phyloP scores from a whole-genome alignment of 2,797 vertebrate genomes.

The Brachyalestes nurse region DNA sequence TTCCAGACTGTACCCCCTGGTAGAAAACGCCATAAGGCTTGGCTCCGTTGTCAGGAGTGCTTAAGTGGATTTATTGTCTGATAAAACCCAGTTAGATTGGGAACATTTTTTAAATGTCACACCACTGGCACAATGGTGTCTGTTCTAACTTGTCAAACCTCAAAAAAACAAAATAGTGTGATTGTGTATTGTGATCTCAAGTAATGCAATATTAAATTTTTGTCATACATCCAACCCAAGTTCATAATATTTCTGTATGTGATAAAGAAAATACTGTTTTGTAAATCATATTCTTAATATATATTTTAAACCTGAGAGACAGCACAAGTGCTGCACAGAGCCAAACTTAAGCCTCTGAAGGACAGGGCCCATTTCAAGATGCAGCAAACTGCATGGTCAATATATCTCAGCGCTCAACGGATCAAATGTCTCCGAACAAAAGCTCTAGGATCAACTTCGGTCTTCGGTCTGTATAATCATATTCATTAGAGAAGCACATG shows the following conservation, averaged over 20 bases:
- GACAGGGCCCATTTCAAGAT: neutral
- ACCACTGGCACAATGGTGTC: neutral
- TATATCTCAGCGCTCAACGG: neutral
- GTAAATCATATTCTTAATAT: neutral
- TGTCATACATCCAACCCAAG: neutral
- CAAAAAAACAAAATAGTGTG: neutral
- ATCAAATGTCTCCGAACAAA: conserved; percentile 6
- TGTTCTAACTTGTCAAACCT: neutral
- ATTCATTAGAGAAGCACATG: conserved; percentile 16
- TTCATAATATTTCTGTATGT: neutral
- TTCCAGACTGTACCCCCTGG: too few relatives aligned
- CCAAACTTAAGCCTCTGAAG: neutral
- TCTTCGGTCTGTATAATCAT: neutral
- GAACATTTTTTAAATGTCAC: neutral
- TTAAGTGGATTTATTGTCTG: too few relatives aligned
- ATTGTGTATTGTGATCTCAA: too few relatives aligned
- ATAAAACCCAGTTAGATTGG: too few relatives aligned
- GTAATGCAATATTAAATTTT: neutral
- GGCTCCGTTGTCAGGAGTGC: too few relatives aligned
- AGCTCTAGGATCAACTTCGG: conserved; percentile 11
- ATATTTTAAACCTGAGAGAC: neutral
- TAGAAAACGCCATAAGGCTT: too few relatives aligned
- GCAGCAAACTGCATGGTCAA: neutral
- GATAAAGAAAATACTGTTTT: too few relatives aligned
- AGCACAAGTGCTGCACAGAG: neutral